Evolutionary conservation across 2,113 vertebrate species (phyloP).

Genomic region (Podiceps cristatus): DNA sequence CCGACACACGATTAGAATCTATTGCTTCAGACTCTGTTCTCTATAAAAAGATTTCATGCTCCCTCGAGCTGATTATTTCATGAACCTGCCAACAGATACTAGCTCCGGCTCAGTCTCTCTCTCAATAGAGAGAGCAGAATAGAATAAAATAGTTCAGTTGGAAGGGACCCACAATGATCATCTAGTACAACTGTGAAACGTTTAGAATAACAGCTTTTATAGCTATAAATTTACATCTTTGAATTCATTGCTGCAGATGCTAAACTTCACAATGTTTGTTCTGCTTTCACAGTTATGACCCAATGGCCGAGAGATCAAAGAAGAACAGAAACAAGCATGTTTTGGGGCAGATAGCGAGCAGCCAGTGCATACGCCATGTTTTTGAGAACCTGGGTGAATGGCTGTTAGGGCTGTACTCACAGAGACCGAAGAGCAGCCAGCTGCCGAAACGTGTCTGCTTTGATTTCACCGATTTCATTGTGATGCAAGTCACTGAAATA

Average conservation of each 20-base stretch:
- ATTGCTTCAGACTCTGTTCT: neutral
- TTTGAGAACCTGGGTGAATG: neutral
- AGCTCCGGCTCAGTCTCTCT: neutral
- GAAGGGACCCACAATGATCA: neutral
- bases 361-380: neutral
- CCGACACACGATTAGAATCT: neutral
- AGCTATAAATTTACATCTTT: neutral
- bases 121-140: neutral
- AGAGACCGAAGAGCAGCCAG: conserved; percentile 86
- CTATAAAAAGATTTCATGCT: neutral
- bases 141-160: neutral
- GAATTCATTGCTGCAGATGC: conserved; percentile 30
- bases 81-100: neutral
- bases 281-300: conserved; percentile 5
- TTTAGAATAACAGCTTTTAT: neutral
- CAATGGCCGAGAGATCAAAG: neutral
- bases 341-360: neutral
- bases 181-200: neutral
- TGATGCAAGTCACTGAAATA: conserved; percentile 89
- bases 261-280: conserved; percentile 8
- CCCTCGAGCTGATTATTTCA: neutral
- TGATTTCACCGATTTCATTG: conserved; percentile 88
- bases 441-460: conserved; percentile 85
- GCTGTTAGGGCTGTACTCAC: conserved; percentile 79
- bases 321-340: neutral